A percentile compares a stretch with the other conserved stretches of the same genome.
phyloP scores from a whole-genome alignment of 2,113 vertebrate species.

The Globicephala melas region DNA sequence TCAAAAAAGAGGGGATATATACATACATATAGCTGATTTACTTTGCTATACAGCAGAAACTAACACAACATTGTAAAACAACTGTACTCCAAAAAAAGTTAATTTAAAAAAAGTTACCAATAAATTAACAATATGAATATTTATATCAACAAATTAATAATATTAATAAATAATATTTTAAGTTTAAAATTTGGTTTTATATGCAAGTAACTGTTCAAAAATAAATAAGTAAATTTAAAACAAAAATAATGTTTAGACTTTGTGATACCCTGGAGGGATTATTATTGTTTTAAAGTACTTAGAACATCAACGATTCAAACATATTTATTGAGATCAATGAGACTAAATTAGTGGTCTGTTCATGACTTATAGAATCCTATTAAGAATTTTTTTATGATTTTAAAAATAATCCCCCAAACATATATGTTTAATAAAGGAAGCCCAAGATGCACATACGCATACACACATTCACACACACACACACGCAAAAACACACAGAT shows the following conservation, averaged over 20 bases:
- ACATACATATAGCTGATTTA: too few species aligned
- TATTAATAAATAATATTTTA: not conserved
- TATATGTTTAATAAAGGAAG: not conserved
- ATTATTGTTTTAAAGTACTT: not conserved
- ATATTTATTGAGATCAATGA: not conserved
- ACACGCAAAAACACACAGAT: not conserved
- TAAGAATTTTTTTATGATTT: not conserved
- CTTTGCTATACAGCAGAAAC: too few species aligned
- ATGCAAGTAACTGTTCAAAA: not conserved
- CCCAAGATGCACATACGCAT: not conserved
- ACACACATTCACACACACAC: not conserved
- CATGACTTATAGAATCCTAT: not conserved
- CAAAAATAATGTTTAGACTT: not conserved
- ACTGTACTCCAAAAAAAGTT: too few species aligned
- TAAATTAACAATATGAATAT: not conserved
- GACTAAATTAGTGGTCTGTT: not conserved
- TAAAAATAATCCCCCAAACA: not conserved
- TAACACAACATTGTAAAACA: too few species aligned
- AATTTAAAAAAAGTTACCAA: not conserved
- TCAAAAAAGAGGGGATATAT: too few species aligned
- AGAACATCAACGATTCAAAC: not conserved
- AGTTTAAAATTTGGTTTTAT: not conserved
- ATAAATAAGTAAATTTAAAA: not conserved
- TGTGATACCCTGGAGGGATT: not conserved
- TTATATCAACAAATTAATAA: not conserved